These are phyloP conservation scores for Rotaria socialis DNA, from an alignment of 2,888 invertebrate genomes.

Conservation along the genomic window DNA sequence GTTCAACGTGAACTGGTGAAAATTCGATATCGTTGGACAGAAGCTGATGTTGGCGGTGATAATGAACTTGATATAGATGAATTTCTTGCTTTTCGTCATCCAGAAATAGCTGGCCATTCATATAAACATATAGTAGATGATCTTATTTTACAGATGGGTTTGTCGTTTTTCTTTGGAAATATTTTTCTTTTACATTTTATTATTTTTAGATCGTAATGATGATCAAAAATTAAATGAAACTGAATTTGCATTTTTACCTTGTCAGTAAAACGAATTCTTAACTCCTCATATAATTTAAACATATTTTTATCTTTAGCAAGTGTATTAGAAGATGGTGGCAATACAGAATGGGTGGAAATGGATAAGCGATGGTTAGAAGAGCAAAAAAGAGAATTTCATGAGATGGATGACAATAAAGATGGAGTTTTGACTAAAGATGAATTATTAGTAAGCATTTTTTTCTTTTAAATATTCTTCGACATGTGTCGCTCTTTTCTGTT, in stretches of 20 bases:
- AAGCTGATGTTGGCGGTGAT: slow-evolving; percentile 20
- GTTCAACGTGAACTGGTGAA: slow-evolving; percentile 8
- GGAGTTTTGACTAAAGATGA: slow-evolving; percentile 23
- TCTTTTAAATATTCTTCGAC: neutral
- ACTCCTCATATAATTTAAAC: too few relatives aligned
- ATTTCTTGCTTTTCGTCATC: slow-evolving; percentile 29
- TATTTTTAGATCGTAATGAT: neutral
- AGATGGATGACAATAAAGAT: slow-evolving; percentile 14
- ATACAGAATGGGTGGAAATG: slow-evolving; percentile 35
- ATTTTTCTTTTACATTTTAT: neutral
- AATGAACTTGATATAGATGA: slow-evolving; percentile 28
- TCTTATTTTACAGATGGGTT: slow-evolving; percentile 20
- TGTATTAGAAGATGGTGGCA: neutral
- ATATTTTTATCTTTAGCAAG: neutral
- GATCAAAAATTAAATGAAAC: neutral
- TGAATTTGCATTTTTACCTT: slow-evolving; percentile 36
- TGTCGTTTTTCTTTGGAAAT: neutral
- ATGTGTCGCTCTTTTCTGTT: too few relatives aligned
- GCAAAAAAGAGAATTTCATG: slow-evolving; percentile 16
- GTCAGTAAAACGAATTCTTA: neutral
- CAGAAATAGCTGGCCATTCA: slow-evolving; percentile 8
- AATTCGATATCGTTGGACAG: slow-evolving; percentile 34
- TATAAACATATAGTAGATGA: slow-evolving; percentile 30
- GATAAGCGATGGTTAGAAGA: slow-evolving; percentile 30
- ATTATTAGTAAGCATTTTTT: neutral